Base-by-base conservation (phyloP, 2,888 invertebrate genomes). In the Drosophila limbata region DNA sequence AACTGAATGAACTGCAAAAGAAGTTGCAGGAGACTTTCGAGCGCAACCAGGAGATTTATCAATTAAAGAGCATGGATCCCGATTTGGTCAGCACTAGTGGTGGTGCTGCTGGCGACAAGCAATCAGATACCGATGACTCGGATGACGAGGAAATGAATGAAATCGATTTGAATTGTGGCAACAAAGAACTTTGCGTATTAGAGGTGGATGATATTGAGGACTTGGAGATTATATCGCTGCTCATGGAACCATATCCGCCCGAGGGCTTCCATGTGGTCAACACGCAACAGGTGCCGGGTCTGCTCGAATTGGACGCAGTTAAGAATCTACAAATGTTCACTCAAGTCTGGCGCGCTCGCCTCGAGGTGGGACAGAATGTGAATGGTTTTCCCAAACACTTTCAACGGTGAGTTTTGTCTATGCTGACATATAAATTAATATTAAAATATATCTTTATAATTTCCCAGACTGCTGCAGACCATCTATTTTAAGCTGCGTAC, bases 401-500 rank as follows among this genome's bases (percentile, higher is more conserved):
- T 78, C 93, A 94, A 71, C 90, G 93, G 93, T 92, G 35, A 56
- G 69, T 60, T 5, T 1, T 13, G 21, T 6, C 28, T 2, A 4
- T 21, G 33, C 5, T 11, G 4, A 25, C 25, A 25, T 6, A 25
- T 25, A 25, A 5, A 25, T 25, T 37, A 3, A 4, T n/a, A 19
- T 11, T 2, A 15, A 31, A 5, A 15, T 15, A 25, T 21, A 19
- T 35, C 6, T 11, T 13, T 10, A 13, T n/a, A 21, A 1, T 15
- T 73, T 77, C 77, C 35, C 59, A 94, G 94, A 79, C 93, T 95
- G 56, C 90, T 95, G 31, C 94, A 96, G 94, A 95, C 96, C 71
- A 95, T 98, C 52, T 96, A 96, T 90, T 98, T 98, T 93, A 98
- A 98, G 93, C 93, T 98, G 84, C 94, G 98, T 11, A 94, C 96